Base-by-base conservation (phyloP, 2,797 vertebrate species). In the Eospalax fontanierii region DNA sequence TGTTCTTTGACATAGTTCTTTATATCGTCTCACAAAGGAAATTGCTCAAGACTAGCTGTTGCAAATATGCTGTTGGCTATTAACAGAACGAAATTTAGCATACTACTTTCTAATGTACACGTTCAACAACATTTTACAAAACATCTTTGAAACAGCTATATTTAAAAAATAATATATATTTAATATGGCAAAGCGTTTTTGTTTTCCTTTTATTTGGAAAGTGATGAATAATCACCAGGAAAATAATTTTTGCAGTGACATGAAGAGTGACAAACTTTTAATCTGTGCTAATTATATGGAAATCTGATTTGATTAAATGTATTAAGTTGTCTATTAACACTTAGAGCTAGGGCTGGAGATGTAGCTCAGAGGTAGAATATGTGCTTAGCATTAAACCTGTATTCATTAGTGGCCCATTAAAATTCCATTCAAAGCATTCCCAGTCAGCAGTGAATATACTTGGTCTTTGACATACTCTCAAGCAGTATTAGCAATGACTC, bases 291-390 rank as follows among this genome's bases (percentile, higher is more conserved):
- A 76, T 15, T 73, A 1, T 54, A 18, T 71, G 22, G 16, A 91
- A 89, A 94, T 7, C 28, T 79, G 35, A 70, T 88, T 87, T 81
- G 74, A 76, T 80, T 92, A 71, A 81, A 24, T 78, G 19, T 68
- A 30, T 26, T 30, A n/a, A 8, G 4, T 73, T 95, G 30, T 57
- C 74, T 93, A 26, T 86, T 65, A 71, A 33, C 33, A 86, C 43
- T 92, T 61, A 85, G 22, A 50, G 33, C 8, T 6, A 68, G 26
- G n/a, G 12, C 19, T 68, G 18, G 24, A 40, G 22, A 4, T 66
- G 28, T 59, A 59, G 26, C 26, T 93, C n/a, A 33, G 71, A 14
- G 26, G 63, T 46, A 71, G 19, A 38, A 2, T 16, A 30, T 73
- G 26, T 83, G 33, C 26, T 94, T 87, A 81, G n/a, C 54, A 11